These are phyloP conservation scores for Eupithecia subfuscata DNA, from an alignment of 2,888 invertebrate genomes.

Conservation along the genomic window DNA sequence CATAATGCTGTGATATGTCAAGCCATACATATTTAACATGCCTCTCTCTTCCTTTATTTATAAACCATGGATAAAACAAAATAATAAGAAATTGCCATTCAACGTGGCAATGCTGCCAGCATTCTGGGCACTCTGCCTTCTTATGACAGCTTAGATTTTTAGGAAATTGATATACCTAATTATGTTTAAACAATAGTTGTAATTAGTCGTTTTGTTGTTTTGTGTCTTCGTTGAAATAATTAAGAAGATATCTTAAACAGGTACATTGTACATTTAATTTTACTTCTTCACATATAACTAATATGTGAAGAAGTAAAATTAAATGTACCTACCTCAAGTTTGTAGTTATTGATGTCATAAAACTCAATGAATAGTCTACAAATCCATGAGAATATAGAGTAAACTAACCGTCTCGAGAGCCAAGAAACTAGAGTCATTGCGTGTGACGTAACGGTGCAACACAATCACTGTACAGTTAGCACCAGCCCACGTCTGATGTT, in stretches of 20 bases:
- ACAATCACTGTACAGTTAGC: slow-evolving; percentile 36
- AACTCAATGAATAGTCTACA: background rate
- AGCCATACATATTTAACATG: background rate
- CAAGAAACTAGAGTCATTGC: slow-evolving; percentile 37
- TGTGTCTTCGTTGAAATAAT: too few species aligned
- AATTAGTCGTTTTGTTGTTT: too few species aligned
- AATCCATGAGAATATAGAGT: slow-evolving; percentile 8
- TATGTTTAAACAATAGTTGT: too few species aligned
- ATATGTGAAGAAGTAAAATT: too few species aligned
- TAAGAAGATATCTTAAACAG: too few species aligned
- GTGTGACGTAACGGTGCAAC: slow-evolving; percentile 48
- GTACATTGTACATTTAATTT: background rate
- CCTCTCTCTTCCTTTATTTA: too few species aligned
- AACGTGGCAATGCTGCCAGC: too few species aligned
- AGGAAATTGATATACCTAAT: too few species aligned
- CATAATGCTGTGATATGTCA: background rate
- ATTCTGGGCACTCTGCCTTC: too few species aligned
- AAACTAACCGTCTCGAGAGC: slow-evolving; percentile 13
- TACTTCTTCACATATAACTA: background rate
- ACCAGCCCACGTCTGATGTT: slow-evolving; percentile 21
- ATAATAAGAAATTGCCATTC: too few species aligned
- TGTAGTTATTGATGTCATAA: background rate
- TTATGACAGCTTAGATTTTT: too few species aligned
- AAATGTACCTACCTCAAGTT: too few species aligned
- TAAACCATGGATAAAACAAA: background rate